A percentile compares a stretch with the other conserved stretches of the same genome.
Evolutionary conservation across 2,113 vertebrate genomes (phyloP).

Genomic region (Lepus europaeus): DNA sequence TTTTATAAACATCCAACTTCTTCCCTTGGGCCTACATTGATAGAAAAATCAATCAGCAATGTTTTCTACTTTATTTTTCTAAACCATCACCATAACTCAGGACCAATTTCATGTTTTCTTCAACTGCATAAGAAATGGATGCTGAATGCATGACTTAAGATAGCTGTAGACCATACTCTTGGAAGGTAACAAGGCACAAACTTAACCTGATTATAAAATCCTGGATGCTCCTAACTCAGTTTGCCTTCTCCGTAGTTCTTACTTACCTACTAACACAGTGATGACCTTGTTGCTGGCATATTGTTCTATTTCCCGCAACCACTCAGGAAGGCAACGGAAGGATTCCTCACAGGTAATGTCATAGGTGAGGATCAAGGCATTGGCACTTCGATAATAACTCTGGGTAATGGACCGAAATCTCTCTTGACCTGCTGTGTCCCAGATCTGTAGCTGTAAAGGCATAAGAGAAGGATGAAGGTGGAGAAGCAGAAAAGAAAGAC

Average conservation of each 20-base stretch:
- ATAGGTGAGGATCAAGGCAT: constrained; percentile 98
- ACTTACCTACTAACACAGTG: constrained; percentile 98
- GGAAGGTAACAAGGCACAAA: background rate
- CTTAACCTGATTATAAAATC: background rate
- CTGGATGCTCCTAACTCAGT: background rate
- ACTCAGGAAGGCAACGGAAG: constrained; percentile 98
- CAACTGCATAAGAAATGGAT: constrained; percentile 9
- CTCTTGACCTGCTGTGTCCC: constrained; percentile 99
- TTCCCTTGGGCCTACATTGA: background rate
- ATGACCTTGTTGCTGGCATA: constrained; percentile 99
- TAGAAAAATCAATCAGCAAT: constrained; percentile 63
- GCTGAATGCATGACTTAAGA: background rate
- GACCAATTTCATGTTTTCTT: constrained; percentile 61
- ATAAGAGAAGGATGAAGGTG: constrained; percentile 27
- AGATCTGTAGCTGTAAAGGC: constrained; percentile 95
- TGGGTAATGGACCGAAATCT: constrained; percentile 99
- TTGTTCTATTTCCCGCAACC: constrained; percentile 98
- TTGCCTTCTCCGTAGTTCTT: accelerated
- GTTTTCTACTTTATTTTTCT: constrained; percentile 56
- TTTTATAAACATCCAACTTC: background rate
- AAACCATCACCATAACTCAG: background rate
- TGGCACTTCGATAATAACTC: constrained; percentile 99
- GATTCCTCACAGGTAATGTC: constrained; percentile 99
- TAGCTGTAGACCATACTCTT: background rate
- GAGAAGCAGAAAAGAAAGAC: background rate